A percentile compares a stretch with the other conserved stretches of the same genome.
Evolutionary conservation across 1,140 invertebrate species (phyloP).

Genomic region (Latrodectus geometricus): DNA sequence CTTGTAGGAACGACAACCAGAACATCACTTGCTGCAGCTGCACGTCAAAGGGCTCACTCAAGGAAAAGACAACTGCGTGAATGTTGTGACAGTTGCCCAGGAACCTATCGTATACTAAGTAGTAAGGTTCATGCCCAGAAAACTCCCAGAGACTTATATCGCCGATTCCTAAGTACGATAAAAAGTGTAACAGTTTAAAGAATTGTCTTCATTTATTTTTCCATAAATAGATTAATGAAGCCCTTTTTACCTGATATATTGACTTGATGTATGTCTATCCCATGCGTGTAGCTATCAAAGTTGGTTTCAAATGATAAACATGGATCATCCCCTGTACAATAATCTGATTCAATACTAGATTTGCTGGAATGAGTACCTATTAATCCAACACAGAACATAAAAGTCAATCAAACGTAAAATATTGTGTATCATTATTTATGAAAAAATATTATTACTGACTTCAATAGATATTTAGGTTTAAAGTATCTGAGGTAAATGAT

Average conservation of each 20-base stretch:
- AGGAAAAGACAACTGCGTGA: slow-evolving; percentile 80
- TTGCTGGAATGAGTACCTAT: slow-evolving; percentile 58
- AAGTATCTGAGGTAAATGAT: too few species aligned
- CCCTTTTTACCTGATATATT: slow-evolving; percentile 68
- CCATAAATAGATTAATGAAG: neutral
- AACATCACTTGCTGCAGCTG: slow-evolving; percentile 82
- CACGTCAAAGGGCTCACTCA: slow-evolving; percentile 79
- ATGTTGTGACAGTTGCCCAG: slow-evolving; percentile 78
- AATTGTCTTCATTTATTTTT: neutral
- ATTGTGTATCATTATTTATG: neutral
- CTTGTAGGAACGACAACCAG: slow-evolving; percentile 85
- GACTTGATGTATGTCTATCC: slow-evolving; percentile 78
- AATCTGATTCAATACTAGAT: slow-evolving; percentile 60
- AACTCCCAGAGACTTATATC: slow-evolving; percentile 85
- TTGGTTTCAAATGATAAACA: slow-evolving; percentile 77
- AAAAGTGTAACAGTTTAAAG: neutral
- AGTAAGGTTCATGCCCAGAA: slow-evolving; percentile 84
- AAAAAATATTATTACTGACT: neutral
- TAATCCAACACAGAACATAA: neutral
- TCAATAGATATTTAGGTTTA: neutral
- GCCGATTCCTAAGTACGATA: slow-evolving; percentile 72
- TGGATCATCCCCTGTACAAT: slow-evolving; percentile 70
- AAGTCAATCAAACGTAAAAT: neutral
- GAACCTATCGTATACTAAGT: slow-evolving; percentile 83
- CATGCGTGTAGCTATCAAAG: slow-evolving; percentile 77